Percentiles rank a stretch among this genome's conserved stretches.
These are phyloP conservation scores for Stictocephala bisonia DNA, from an alignment of 2,888 invertebrate genomes.

Conservation along the genomic window DNA sequence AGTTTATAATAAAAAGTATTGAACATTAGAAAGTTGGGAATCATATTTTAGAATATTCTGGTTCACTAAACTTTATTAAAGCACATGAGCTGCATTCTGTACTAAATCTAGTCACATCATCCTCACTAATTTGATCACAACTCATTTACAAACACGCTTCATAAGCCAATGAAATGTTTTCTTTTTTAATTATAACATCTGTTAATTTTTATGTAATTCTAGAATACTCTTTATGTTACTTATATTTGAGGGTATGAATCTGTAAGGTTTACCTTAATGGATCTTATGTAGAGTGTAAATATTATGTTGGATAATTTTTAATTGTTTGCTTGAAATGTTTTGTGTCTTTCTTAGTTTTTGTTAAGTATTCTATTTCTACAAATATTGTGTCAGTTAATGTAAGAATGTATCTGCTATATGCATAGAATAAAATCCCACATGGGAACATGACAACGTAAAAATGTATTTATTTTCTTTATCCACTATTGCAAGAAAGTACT, in stretches of 20 bases:
- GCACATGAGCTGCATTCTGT: constrained; percentile 23
- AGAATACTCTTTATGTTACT: constrained; percentile 41
- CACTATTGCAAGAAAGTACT: too few species aligned
- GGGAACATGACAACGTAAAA: neutral
- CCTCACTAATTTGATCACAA: neutral
- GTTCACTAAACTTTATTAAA: constrained; percentile 23
- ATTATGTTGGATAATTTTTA: constrained; percentile 24
- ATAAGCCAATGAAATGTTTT: constrained; percentile 37
- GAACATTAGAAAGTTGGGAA: too few species aligned
- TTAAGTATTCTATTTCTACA: constrained; percentile 38
- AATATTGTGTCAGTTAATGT: constrained; percentile 42
- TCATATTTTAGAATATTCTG: neutral
- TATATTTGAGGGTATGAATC: constrained; percentile 49
- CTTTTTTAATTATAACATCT: constrained; percentile 22
- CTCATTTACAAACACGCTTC: constrained; percentile 26
- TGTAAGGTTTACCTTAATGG: constrained; percentile 28
- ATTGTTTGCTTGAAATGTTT: constrained; percentile 40
- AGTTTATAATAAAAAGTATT: too few species aligned
- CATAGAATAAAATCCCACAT: constrained; percentile 27
- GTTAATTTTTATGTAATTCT: constrained; percentile 40
- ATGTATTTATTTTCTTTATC: neutral
- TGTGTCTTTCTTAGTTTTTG: constrained; percentile 39
- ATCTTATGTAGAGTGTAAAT: constrained; percentile 38
- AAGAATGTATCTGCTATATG: constrained; percentile 37
- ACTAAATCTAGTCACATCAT: constrained; percentile 24